Conservation (phyloP, 2,797 vertebrate genomes). For the Anguilla megastoma region DNA sequence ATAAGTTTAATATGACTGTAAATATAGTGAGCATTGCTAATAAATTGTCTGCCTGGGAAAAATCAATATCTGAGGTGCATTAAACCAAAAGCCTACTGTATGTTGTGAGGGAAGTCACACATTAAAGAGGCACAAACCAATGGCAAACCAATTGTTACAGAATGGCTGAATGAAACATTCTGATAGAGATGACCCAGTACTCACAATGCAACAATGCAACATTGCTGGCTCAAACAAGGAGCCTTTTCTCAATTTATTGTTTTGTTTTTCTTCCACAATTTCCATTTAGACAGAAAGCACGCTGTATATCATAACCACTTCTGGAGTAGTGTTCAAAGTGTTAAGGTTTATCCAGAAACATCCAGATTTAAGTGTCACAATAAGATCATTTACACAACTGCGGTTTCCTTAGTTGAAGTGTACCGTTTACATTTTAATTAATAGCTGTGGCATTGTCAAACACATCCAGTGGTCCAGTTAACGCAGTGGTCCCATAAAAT, state of each 20-base stretch:
- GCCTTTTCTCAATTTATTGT: constrained; percentile 38
- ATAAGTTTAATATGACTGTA: not conserved
- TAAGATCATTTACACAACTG: constrained; percentile 63
- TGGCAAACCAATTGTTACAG: constrained; percentile 46
- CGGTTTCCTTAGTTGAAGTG: constrained; percentile 39
- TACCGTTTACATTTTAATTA: constrained; percentile 54
- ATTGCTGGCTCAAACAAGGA: constrained; percentile 50
- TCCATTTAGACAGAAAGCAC: constrained; percentile 67
- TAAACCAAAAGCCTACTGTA: not conserved
- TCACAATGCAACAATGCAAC: constrained; percentile 64
- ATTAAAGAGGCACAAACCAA: constrained; percentile 25
- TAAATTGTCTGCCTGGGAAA: not conserved
- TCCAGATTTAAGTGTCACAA: constrained; percentile 63
- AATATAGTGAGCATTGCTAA: not conserved
- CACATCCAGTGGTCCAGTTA: constrained; percentile 60
- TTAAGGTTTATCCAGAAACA: constrained; percentile 67
- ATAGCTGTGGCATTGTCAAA: constrained; percentile 51
- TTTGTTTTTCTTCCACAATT: constrained; percentile 55
- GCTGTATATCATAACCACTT: constrained; percentile 49
- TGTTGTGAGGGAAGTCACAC: not conserved
- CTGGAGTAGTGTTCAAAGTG: constrained; percentile 55
- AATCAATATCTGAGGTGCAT: not conserved
- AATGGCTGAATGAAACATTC: constrained; percentile 73
- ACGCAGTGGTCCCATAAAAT: constrained; percentile 59
- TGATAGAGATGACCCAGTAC: constrained; percentile 54